phyloP scores from a whole-genome alignment of 2,888 invertebrate species.

The Dendrolimus pini region DNA sequence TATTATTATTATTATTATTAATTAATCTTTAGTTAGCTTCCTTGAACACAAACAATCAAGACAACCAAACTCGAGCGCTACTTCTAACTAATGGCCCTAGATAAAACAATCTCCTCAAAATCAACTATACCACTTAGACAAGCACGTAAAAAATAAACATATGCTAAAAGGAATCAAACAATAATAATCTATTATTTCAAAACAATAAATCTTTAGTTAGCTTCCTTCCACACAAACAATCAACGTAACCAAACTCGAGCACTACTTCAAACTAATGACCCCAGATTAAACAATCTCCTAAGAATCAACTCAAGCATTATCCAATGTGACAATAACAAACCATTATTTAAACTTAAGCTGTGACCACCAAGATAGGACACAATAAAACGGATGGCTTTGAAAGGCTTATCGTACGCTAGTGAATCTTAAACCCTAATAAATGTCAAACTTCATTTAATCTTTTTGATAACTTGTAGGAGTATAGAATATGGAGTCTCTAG shows the following conservation, averaged over 20 bases:
- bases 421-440: constrained; percentile 16
- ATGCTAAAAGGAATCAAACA: too few species aligned
- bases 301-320: neutral
- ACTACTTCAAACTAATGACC: neutral
- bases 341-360: neutral
- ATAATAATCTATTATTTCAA: too few species aligned
- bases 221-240: too few species aligned
- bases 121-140: too few species aligned
- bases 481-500: constrained; percentile 16
- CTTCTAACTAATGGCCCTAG: too few species aligned
- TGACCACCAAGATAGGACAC: constrained; percentile 1
- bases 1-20: too few species aligned
- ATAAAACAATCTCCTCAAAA: too few species aligned
- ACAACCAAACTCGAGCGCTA: too few species aligned
- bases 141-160: too few species aligned
- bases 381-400: constrained; percentile 3
- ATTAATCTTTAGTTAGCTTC: too few species aligned
- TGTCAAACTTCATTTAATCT: constrained; percentile 21
- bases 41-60: too few species aligned
- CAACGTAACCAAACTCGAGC: neutral
- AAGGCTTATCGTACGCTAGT: constrained; percentile 2
- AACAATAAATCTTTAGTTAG: too few species aligned
- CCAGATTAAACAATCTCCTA: neutral
- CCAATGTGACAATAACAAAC: neutral
- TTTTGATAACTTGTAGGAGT: constrained; percentile 19